A percentile compares a stretch with the other conserved stretches of the same genome.
These are phyloP conservation scores for Threskiornis aethiopicus DNA, from an alignment of 2,797 vertebrate genomes.

Conservation along the genomic window DNA sequence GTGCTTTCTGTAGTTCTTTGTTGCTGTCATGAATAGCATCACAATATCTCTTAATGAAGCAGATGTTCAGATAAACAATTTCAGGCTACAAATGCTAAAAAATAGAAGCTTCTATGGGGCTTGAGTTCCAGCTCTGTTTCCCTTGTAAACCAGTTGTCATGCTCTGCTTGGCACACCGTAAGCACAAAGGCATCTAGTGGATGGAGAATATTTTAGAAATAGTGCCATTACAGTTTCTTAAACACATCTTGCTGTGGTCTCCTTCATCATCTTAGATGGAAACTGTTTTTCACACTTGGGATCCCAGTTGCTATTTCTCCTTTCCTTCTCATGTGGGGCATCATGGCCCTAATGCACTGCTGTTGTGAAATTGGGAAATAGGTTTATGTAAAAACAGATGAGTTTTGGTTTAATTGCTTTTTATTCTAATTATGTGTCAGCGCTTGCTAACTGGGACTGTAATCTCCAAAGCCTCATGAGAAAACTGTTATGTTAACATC, in stretches of 20 bases:
- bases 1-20: slow-evolving; percentile 27
- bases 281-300: background rate
- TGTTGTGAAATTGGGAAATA: background rate
- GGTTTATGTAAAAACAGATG: background rate
- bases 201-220: background rate
- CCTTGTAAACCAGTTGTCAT: background rate
- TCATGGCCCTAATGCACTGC: too few species aligned
- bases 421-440: background rate
- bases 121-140: background rate
- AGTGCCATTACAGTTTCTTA: background rate
- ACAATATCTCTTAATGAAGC: slow-evolving; percentile 56
- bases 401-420: background rate
- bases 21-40: slow-evolving; percentile 23
- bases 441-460: background rate
- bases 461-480: background rate
- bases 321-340: background rate
- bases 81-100: background rate
- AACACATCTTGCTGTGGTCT: background rate
- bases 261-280: background rate
- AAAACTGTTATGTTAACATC: background rate
- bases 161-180: background rate
- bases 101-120: background rate
- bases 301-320: background rate
- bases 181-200: background rate
- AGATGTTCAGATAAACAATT: slow-evolving; percentile 58